Conservation (phyloP, 2,797 vertebrate genomes). For the Meda fulgida region DNA sequence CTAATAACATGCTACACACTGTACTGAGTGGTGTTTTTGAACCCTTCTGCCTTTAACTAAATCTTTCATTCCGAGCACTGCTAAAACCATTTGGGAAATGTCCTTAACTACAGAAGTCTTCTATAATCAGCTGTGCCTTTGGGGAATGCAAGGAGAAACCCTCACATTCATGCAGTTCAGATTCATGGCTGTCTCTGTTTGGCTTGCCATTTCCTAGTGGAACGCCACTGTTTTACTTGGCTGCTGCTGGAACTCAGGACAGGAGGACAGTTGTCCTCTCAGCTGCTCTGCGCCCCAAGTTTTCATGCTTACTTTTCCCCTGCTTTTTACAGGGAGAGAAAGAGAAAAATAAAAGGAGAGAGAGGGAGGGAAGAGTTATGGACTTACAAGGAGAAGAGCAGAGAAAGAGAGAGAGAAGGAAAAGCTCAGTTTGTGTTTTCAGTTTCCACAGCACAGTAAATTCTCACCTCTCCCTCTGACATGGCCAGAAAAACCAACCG, state of each 20-base stretch:
- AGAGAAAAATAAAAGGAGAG: constrained; percentile 56
- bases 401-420: constrained; percentile 54
- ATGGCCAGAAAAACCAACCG: constrained; percentile 1
- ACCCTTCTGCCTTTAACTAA: constrained; percentile 50
- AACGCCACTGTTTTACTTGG: constrained; percentile 92
- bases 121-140: constrained; percentile 83
- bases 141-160: constrained; percentile 82
- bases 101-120: constrained; percentile 84
- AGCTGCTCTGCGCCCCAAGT: constrained; percentile 77
- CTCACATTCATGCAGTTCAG: constrained; percentile 79
- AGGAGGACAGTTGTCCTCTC: constrained; percentile 88
- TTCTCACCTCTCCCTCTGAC: constrained; percentile 60
- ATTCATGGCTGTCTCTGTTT: constrained; percentile 89
- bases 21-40: constrained; percentile 25
- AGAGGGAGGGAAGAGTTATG: constrained; percentile 63
- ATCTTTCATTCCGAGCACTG: constrained; percentile 70
- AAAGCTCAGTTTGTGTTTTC: constrained; percentile 56
- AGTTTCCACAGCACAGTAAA: constrained; percentile 55
- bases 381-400: constrained; percentile 57
- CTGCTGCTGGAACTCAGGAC: constrained; percentile 76
- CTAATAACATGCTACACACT: constrained; percentile 37
- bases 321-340: constrained; percentile 66
- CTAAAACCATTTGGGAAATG: constrained; percentile 82
- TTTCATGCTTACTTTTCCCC: constrained; percentile 86
- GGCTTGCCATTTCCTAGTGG: constrained; percentile 88